A percentile compares a stretch with the other conserved stretches of the same genome.
These are phyloP conservation scores for Mythimna ferrago DNA, from an alignment of 2,888 invertebrate species.

Conservation along the genomic window DNA sequence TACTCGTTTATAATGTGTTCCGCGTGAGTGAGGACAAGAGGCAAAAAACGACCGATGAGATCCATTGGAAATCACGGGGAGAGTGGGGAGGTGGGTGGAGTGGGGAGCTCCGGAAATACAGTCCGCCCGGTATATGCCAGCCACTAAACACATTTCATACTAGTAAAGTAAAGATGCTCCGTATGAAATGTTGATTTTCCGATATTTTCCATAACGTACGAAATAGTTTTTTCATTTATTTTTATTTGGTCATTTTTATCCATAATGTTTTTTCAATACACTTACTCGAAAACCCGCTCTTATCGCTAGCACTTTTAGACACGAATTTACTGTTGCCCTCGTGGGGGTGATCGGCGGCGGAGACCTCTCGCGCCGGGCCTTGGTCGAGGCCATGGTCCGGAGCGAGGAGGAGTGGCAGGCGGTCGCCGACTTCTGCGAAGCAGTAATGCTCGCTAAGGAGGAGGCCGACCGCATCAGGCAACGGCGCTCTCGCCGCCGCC, in stretches of 20 bases:
- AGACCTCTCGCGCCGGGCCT: too few species aligned
- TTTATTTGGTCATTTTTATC: background rate
- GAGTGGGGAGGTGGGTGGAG: conserved; percentile 42
- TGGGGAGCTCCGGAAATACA: conserved; percentile 73
- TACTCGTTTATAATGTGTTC: conserved; percentile 74
- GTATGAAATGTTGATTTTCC: conserved; percentile 51
- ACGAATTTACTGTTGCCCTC: too few species aligned
- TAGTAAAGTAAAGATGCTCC: conserved; percentile 45
- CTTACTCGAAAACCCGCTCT: too few species aligned
- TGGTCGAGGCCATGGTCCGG: too few species aligned
- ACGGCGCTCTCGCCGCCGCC: too few species aligned
- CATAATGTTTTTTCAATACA: background rate
- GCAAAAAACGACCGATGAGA: conserved; percentile 74
- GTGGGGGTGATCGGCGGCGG: too few species aligned
- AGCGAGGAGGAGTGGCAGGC: too few species aligned
- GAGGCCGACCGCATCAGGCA: too few species aligned
- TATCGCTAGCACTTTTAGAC: too few species aligned
- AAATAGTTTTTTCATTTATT: conserved; percentile 12
- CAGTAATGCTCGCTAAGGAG: too few species aligned
- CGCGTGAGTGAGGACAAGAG: conserved; percentile 78
- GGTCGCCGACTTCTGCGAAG: too few species aligned
- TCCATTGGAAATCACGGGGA: conserved; percentile 79
- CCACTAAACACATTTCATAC: conserved; percentile 72
- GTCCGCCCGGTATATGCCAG: conserved; percentile 72
- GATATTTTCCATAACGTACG: conserved; percentile 20